Evolutionary conservation across 2,113 vertebrate genomes (phyloP).

Genomic region (Sigmodon hispidus): DNA sequence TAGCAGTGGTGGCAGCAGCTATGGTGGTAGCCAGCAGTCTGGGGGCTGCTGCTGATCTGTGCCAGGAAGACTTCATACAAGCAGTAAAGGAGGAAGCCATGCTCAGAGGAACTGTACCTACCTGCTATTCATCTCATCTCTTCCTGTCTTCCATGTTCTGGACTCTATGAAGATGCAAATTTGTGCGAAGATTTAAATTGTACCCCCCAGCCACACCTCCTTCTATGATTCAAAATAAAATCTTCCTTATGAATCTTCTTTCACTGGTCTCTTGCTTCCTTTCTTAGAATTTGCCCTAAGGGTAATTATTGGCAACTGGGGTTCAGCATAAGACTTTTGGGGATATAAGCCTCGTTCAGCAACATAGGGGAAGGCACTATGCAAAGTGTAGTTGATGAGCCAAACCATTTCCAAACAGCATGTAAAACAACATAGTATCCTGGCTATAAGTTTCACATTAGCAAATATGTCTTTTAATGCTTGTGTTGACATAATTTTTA

Average conservation of each 20-base stretch:
- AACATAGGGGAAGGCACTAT: background rate
- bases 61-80: background rate
- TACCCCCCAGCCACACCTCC: too few relatives aligned
- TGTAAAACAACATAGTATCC: background rate
- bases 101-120: background rate
- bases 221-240: constrained; percentile 12
- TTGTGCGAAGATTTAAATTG: background rate
- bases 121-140: background rate
- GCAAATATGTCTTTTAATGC: background rate
- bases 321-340: background rate
- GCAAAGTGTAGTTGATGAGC: too few relatives aligned
- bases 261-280: background rate
- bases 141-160: background rate
- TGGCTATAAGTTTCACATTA: background rate
- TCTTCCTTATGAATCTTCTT: background rate
- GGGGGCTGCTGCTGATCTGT: constrained; percentile 20
- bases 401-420: background rate
- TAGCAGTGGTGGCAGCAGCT: background rate
- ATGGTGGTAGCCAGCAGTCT: background rate
- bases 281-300: background rate
- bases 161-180: background rate
- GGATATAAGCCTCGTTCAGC: background rate
- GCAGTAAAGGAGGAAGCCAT: background rate
- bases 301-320: background rate
- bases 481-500: background rate